Evolutionary conservation across 2,888 invertebrate species (phyloP), one percentile per base, ranked within the genome.

Genomic region (Sericinus montela): DNA sequence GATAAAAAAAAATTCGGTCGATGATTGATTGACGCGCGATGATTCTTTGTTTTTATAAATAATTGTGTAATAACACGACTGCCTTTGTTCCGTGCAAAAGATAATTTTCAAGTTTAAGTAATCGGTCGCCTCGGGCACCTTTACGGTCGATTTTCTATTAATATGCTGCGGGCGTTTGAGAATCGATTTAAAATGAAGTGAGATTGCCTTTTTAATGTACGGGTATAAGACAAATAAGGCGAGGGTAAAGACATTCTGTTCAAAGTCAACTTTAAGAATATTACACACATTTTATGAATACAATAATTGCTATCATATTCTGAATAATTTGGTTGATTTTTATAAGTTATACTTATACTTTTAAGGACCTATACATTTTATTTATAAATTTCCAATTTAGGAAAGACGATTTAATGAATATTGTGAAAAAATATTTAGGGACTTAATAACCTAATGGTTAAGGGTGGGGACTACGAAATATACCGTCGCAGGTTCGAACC

Each of bases 21-120:
- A 48, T 49, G 52, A 49, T 52, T 42, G 52, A 52, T 49, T 40
- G 46, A 23, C n/a, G 39, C 14, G 29, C 28, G 39, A 23, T 42
- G 37, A 32, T 25, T 13, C 29, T 43, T 51, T 51, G 41, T 46
- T 42, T 42, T 51, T 40, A 38, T 36, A 23, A 16, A 34, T 52
- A 48, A 52, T 48, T 50, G 19, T 36, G 28, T 45, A 50, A 50
- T 50, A 45, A 45, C 32, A 32, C n/a, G 9, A 36, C 19, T 23
- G 30, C 30, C 30, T 25, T 38, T 38, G 37, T 13, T 11, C 11
- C 6, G 25, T 16, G 36, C 38, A n/a, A 45, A 38, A 38, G 38
- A 37, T 45, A 32, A 45, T 45, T 37, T 38, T 45, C 14, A 38
- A 45, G 19, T 38, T 14, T 10, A 16, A 25, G 7, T 13, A 38